Conservation (phyloP, 2,888 invertebrate species). For the Buathra laborator region DNA sequence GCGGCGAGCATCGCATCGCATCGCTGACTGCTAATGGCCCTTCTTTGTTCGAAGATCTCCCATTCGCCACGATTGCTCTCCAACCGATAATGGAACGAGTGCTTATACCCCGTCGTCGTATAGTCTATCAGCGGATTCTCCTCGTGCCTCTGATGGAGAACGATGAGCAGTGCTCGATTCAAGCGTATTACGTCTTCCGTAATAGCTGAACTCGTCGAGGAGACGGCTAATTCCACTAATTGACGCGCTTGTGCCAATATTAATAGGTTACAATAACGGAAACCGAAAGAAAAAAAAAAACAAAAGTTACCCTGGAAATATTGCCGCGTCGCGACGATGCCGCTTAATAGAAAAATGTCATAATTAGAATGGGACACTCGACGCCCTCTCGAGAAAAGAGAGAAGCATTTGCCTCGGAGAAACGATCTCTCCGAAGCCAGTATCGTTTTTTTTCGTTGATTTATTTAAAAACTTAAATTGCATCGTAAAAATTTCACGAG, state of each 20-base stretch:
- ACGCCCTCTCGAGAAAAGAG: neutral
- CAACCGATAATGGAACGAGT: constrained; percentile 36
- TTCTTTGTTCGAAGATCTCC: constrained; percentile 29
- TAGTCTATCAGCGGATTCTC: constrained; percentile 1
- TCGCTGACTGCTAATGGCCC: constrained; percentile 28
- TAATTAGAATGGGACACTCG: neutral
- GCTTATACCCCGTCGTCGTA: neutral
- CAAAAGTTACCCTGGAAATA: neutral
- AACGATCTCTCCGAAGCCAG: neutral
- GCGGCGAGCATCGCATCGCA: constrained; percentile 14
- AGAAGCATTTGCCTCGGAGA: neutral
- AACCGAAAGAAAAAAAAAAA: neutral
- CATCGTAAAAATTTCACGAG: constrained; percentile 38
- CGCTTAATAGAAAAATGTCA: constrained; percentile 8
- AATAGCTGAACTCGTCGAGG: neutral
- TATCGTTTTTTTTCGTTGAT: neutral
- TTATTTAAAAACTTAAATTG: constrained; percentile 65
- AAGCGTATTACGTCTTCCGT: constrained; percentile 1
- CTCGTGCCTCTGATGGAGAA: neutral
- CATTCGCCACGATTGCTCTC: neutral
- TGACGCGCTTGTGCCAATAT: neutral
- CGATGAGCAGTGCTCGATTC: constrained; percentile 12
- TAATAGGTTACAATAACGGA: neutral
- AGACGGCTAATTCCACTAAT: neutral
- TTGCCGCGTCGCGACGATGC: neutral